Evolutionary conservation across 1,140 invertebrate genomes (phyloP).

Genomic region (Neodiprion fabricii): DNA sequence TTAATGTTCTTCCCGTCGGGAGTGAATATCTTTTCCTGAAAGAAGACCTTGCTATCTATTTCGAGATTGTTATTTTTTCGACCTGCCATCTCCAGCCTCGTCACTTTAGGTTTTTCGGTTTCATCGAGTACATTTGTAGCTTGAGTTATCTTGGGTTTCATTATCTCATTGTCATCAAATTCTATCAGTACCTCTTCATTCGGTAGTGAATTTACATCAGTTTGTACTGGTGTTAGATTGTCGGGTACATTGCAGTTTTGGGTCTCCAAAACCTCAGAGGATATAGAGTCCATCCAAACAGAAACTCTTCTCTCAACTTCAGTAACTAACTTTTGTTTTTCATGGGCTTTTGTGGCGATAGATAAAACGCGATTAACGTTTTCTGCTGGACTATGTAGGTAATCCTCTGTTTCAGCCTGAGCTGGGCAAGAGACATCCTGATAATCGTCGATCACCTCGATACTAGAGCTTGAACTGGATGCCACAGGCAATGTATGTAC

Average conservation of each 20-base stretch:
- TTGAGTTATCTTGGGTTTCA: conserved; percentile 7
- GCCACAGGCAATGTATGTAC: background rate
- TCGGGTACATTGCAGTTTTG: conserved; percentile 3
- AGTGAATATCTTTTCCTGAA: conserved; percentile 28
- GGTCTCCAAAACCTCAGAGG: conserved; percentile 18
- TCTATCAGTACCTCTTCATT: conserved; percentile 43
- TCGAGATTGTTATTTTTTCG: conserved; percentile 26
- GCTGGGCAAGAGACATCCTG: background rate
- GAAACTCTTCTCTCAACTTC: conserved; percentile 38
- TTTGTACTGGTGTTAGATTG: conserved; percentile 10
- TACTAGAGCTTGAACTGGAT: background rate
- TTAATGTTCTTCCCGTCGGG: conserved; percentile 25
- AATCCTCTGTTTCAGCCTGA: background rate
- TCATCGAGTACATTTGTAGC: background rate
- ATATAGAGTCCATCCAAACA: conserved; percentile 45
- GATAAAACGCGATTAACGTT: conserved; percentile 21
- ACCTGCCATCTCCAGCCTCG: conserved; percentile 15
- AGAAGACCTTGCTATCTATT: conserved; percentile 24
- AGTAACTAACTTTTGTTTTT: conserved; percentile 8
- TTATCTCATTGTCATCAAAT: conserved; percentile 35
- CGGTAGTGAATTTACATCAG: background rate
- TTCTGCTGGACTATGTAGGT: background rate
- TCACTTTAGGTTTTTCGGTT: conserved; percentile 20
- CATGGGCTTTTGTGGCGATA: conserved; percentile 25
- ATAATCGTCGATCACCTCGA: background rate